Evolutionary conservation across 2,797 vertebrate genomes (phyloP).

Genomic region (Lemur catta): DNA sequence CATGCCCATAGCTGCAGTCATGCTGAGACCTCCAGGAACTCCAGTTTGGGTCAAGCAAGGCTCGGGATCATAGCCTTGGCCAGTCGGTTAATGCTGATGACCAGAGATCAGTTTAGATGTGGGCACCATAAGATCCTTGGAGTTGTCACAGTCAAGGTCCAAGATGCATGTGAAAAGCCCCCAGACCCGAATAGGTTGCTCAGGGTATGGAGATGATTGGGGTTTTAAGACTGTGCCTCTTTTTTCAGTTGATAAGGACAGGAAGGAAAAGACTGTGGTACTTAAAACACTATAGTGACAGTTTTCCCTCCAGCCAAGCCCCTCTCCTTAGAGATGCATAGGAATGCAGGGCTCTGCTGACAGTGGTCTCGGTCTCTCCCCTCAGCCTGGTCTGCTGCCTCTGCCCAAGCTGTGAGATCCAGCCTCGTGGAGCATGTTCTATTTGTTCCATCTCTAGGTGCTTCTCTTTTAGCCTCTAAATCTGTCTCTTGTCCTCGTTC

Average conservation of each 20-base stretch:
- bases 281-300: not conserved
- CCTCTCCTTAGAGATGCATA: not conserved
- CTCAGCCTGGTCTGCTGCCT: not conserved
- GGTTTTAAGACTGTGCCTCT: not conserved
- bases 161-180: not conserved
- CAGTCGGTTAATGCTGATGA: not conserved
- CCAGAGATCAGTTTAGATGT: not conserved
- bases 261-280: not conserved
- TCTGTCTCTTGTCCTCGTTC: not conserved
- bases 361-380: not conserved
- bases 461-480: not conserved
- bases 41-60: not conserved
- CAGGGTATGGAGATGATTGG: not conserved
- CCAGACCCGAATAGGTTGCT: not conserved
- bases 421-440: too few relatives aligned
- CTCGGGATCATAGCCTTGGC: too few relatives aligned
- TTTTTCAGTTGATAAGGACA: not conserved
- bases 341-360: not conserved
- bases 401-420: not conserved
- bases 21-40: not conserved
- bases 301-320: not conserved
- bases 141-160: not conserved
- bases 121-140: not conserved
- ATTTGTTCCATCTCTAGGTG: accelerated
- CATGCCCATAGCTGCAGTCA: accelerated